Conservation (phyloP, 2,113 vertebrate species). For the Himantopus leucocephalus region DNA sequence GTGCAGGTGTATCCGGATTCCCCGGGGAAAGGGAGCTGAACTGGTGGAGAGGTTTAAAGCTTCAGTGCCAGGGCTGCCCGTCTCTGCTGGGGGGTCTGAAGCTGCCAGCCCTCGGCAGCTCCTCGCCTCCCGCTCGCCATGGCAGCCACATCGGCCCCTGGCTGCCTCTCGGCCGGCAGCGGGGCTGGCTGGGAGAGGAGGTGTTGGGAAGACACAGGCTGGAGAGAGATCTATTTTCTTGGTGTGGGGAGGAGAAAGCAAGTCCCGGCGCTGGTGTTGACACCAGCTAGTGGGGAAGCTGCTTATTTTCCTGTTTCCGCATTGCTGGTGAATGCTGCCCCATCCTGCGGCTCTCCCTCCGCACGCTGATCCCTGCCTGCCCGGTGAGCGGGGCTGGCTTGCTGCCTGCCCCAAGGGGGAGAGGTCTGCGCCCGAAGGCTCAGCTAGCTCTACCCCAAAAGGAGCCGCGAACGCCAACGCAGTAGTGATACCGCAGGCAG, state of each 20-base stretch:
- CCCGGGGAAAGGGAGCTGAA: background rate
- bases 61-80: background rate
- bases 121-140: background rate
- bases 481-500: accelerated
- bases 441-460: background rate
- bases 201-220: background rate
- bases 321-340: background rate
- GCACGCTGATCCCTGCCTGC: background rate
- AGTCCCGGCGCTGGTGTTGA: background rate
- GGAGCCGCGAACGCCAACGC: accelerated
- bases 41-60: too few species aligned
- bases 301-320: background rate
- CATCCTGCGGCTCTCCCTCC: background rate
- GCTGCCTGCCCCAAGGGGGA: background rate
- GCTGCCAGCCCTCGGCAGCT: background rate
- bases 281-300: background rate
- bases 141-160: background rate
- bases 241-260: background rate
- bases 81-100: background rate
- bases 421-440: background rate
- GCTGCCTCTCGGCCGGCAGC: background rate
- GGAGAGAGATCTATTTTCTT: background rate
- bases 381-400: background rate
- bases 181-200: background rate
- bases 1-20: accelerated